Base-by-base conservation (phyloP, 53 echinoderm and acorn worm species). In the Temnopleurus reevesii region DNA sequence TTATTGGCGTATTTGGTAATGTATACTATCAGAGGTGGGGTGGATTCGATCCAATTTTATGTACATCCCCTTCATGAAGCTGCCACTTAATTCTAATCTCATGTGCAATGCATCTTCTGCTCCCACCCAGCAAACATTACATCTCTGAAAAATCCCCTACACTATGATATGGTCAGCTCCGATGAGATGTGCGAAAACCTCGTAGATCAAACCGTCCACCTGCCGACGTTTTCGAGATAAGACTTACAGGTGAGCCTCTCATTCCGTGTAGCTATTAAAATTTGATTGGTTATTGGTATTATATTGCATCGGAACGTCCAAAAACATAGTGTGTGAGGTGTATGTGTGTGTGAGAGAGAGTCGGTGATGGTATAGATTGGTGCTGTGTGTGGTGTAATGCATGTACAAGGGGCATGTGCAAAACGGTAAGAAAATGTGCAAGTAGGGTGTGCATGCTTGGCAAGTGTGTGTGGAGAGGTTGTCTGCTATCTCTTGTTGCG, bases 271-370 rank as follows among this genome's bases (percentile, higher is more conserved):
- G n/a, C 79, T 76, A 76, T 24, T 27, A 46, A 27, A 27, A 46
- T 79, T 79, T 79, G 79, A 79, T 79, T 79, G 79, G 79, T 79
- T 79, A 6, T 79, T 12, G 26, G 45, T 45, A 46, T 27, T 13
- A 79, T 47, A 49, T 79, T 79, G 47, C 79, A 47, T 46, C 2
- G 18, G 79, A 79, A 47, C 49, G 27, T 49, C 49, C 46, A 29
- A 26, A 49, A 49, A 8, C 26, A 15, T 49, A 19, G 79, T 79
- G 79, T 79, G 79, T 79, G 41, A 8, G 79, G 83, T 29, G 45
- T 77, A 46, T 46, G 77, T 77, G 46, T 77, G 77, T 77, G 24
- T 4, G 19, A 19, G 55, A 55, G 83, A 3, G 10, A 15, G 26
- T 27, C 21, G 12, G 60, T 21, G 24, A 49, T 6, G 28, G 28